Percentiles rank a stretch among this genome's conserved stretches.
phyloP scores from a whole-genome alignment of 2,113 vertebrate genomes.

The Diphyllodes magnificus region DNA sequence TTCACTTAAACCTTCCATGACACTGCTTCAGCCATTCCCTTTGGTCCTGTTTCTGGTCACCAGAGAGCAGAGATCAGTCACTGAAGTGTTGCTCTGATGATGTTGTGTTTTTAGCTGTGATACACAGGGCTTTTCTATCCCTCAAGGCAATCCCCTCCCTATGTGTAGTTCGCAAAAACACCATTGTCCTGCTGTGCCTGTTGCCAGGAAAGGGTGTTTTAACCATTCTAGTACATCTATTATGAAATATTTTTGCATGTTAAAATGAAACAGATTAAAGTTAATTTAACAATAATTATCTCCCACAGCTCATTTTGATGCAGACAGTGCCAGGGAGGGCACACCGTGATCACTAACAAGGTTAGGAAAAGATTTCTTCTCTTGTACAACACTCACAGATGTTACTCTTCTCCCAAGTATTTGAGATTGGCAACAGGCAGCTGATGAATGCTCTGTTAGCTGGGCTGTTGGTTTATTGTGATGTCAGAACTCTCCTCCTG shows the following conservation, averaged over 20 bases:
- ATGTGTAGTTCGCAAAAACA: neutral
- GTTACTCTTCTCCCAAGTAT: neutral
- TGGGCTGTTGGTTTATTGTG: neutral
- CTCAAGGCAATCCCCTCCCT: neutral
- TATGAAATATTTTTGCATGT: neutral
- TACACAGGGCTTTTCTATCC: neutral
- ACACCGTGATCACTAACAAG: neutral
- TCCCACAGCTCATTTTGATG: neutral
- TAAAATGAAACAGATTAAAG: neutral
- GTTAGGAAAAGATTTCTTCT: slow-evolving; percentile 13
- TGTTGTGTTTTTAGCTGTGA: neutral
- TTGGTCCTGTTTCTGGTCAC: neutral
- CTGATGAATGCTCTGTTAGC: neutral
- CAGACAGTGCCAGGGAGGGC: neutral
- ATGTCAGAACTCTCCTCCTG: neutral
- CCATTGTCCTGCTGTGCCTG: neutral
- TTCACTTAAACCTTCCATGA: neutral
- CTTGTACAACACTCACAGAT: neutral
- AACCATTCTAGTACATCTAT: neutral
- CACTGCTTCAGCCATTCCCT: neutral
- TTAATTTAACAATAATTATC: neutral
- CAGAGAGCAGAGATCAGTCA: neutral
- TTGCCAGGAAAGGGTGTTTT: slow-evolving; percentile 2
- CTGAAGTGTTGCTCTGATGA: neutral
- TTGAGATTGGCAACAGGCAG: neutral